Conservation (phyloP, 2,113 vertebrate genomes). For the Lichenostomus cassidix region DNA sequence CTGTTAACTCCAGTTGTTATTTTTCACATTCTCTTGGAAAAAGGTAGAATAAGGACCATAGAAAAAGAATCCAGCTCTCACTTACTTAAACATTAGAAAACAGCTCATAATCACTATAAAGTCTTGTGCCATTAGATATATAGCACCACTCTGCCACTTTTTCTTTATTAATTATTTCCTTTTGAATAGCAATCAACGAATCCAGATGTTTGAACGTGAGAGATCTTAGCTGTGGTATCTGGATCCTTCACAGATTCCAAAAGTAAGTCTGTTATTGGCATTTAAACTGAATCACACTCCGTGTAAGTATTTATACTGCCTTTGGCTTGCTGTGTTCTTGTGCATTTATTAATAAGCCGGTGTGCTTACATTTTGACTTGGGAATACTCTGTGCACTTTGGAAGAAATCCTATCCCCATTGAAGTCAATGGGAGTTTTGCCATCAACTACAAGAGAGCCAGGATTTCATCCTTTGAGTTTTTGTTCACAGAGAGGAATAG, state of each 20-base stretch:
- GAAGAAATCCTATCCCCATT: slow-evolving; percentile 56
- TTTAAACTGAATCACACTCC: slow-evolving; percentile 26
- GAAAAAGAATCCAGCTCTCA: slow-evolving; percentile 6
- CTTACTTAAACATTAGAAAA: slow-evolving; percentile 23
- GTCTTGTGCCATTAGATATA: slow-evolving; percentile 18
- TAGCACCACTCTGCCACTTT: slow-evolving; percentile 46
- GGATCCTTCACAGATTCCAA: slow-evolving; percentile 35
- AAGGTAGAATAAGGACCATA: not conserved
- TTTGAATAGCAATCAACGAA: slow-evolving; percentile 29
- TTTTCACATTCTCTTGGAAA: slow-evolving; percentile 25
- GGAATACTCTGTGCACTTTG: slow-evolving; percentile 46
- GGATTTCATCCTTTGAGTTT: slow-evolving; percentile 11
- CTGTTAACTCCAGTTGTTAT: not conserved
- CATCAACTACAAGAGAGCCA: not conserved
- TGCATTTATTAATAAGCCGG: slow-evolving; percentile 35
- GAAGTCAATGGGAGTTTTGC: slow-evolving; percentile 59
- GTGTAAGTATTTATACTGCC: slow-evolving; percentile 14
- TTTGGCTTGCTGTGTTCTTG: slow-evolving; percentile 47
- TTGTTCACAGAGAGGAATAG: not conserved
- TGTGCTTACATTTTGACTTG: slow-evolving; percentile 37
- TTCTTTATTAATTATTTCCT: slow-evolving; percentile 67
- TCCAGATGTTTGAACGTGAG: slow-evolving; percentile 52
- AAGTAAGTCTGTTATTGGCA: slow-evolving; percentile 50
- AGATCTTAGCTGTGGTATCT: slow-evolving; percentile 40
- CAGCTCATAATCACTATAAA: slow-evolving; percentile 21